Evolutionary conservation across 2,113 vertebrate genomes (phyloP), one percentile per base, ranked within the genome.

Genomic region (Ictalurus punctatus): DNA sequence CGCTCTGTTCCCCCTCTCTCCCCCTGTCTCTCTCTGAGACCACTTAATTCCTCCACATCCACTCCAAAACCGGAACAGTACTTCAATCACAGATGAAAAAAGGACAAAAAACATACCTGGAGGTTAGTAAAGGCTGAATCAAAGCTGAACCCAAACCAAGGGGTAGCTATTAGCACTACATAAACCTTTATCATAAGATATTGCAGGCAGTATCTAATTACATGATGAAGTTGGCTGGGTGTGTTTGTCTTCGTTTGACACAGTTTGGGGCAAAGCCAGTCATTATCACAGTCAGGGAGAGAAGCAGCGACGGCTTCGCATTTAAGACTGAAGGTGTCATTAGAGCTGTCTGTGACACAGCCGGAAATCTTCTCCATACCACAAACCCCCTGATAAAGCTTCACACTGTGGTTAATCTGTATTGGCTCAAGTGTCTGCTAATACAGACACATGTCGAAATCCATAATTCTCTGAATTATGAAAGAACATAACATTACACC

Each of bases 181-280:
- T 94, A 95, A 96, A 96, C 95, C 95, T 94, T 96, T 96, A 96
- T 97, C 96, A 96, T 95, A 93, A 95, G 93, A 95, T 94, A 96
- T 95, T 92, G 94, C 95, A 94, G 91, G 93, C 94, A 94, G 89
- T 89, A 94, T 94, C 94, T 96, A 97, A 97, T 97, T 96, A 96
- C 94, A 94, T 94, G 95, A 94, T 95, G 95, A 95, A 93, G 93
- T 95, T 95, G 95, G 94, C 95, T 95, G 92, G 88, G 76, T 83
- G 88, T 93, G 94, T 94, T 94, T 94, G 92, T 92, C 92, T 91
- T 92, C 93, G 92, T 96, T 95, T 97, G 95, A 96, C 96, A 96
- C 94, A 87, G 92, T 92, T 93, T 92, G 93, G 93, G 94, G 94
- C 92, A 93, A 93, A 94, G 94, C 95, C 94, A 93, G 95, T 97